Conservation (phyloP, 1,140 invertebrate genomes). For the Trachelipus rathkii region DNA sequence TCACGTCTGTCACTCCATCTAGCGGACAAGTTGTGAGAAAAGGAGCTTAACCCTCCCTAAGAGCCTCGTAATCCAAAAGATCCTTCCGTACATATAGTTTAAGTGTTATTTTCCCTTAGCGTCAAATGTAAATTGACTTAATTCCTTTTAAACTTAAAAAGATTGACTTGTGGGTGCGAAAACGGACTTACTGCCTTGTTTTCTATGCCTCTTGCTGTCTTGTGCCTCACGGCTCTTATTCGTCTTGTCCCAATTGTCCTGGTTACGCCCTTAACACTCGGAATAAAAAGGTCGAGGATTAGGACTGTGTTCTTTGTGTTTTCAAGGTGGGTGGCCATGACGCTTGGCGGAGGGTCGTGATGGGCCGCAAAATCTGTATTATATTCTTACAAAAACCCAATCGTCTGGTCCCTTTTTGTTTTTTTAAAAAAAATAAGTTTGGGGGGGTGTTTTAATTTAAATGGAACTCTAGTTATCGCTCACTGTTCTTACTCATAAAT, state of each 20-base stretch:
- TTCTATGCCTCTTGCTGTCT: background rate
- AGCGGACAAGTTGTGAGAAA: background rate
- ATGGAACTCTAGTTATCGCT: background rate
- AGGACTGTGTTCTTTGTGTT: background rate
- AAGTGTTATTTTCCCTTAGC: background rate
- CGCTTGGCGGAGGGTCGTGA: background rate
- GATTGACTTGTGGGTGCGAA: background rate
- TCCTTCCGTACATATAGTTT: background rate
- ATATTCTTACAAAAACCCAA: background rate
- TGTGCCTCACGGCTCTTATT: background rate
- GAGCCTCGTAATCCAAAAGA: background rate
- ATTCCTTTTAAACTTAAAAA: slow-evolving; percentile 6
- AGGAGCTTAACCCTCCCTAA: background rate
- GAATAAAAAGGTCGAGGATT: background rate
- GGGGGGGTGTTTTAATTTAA: background rate
- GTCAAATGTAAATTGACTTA: background rate
- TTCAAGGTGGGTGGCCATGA: background rate
- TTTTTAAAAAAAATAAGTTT: no score
- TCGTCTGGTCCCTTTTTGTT: background rate
- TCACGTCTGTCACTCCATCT: slow-evolving; percentile 3
- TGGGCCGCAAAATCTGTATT: slow-evolving; percentile 1
- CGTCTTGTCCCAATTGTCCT: background rate
- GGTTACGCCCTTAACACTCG: background rate
- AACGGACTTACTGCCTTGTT: background rate
- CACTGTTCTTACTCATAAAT: background rate